A percentile compares a stretch with the other conserved stretches of the same genome.
Conservation (phyloP, 2,888 invertebrate genomes). For the Pyrrhia umbra region DNA sequence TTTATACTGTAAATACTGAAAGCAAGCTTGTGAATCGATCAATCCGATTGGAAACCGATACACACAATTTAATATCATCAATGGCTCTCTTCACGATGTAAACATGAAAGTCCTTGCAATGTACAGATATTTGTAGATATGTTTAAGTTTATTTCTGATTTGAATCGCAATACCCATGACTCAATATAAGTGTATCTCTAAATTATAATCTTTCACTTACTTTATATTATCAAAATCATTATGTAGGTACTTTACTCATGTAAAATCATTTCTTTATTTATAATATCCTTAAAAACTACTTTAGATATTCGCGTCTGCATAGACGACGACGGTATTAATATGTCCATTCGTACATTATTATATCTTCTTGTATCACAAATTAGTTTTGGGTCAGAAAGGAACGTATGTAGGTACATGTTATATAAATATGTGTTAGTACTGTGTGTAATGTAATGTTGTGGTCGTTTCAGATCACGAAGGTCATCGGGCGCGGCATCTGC, state of each 20-base stretch:
- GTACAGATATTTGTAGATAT: constrained; percentile 57
- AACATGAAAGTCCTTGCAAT: constrained; percentile 54
- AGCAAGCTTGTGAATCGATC: constrained; percentile 57
- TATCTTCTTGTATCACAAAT: constrained; percentile 29
- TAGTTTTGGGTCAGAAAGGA: constrained; percentile 34
- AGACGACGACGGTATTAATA: constrained; percentile 7
- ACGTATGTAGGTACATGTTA: constrained; percentile 12
- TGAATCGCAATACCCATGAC: constrained; percentile 7
- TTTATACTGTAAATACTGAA: constrained; percentile 22
- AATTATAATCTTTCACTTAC: too few species aligned
- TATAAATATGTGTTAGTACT: constrained; percentile 2
- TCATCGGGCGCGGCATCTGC: constrained; percentile 94
- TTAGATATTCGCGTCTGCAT: constrained; percentile 9
- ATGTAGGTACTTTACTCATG: too few species aligned
- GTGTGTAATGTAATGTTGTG: constrained; percentile 39
- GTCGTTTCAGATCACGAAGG: constrained; percentile 92
- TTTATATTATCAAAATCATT: too few species aligned
- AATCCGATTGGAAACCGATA: constrained; percentile 63
- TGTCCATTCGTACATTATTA: constrained; percentile 8
- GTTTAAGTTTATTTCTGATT: constrained; percentile 35
- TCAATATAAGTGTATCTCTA: neutral
- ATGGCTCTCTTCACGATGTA: constrained; percentile 69
- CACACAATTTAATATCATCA: constrained; percentile 72
- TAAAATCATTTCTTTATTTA: too few species aligned
- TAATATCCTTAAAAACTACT: constrained; percentile 18